Conservation (phyloP, 2,888 invertebrate genomes). For the Philhelius pedissequus region DNA sequence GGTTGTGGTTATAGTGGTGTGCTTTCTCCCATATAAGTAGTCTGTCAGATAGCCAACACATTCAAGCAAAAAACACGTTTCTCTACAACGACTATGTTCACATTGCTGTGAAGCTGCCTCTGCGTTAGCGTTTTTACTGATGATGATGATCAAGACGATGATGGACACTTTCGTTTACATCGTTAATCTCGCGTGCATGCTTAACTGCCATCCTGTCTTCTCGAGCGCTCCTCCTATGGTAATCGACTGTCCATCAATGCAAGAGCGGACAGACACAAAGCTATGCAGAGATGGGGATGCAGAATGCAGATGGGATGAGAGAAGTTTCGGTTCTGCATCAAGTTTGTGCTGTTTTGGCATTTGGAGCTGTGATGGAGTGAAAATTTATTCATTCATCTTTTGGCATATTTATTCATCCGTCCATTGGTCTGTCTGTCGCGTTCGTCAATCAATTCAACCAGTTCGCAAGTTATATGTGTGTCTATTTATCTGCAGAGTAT, state of each 20-base stretch:
- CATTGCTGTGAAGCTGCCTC: not conserved
- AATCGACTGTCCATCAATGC: slow-evolving; percentile 67
- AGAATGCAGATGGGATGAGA: not conserved
- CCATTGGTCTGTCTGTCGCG: slow-evolving; percentile 27
- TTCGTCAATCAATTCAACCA: not conserved
- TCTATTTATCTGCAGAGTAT: slow-evolving; percentile 36
- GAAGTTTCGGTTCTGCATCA: slow-evolving; percentile 12
- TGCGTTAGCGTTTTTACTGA: slow-evolving; percentile 19
- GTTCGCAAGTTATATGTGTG: slow-evolving; percentile 23
- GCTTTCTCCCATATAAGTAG: slow-evolving; percentile 4
- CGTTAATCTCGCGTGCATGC: slow-evolving; percentile 68
- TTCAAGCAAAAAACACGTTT: slow-evolving; percentile 24
- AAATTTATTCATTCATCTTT: slow-evolving; percentile 67
- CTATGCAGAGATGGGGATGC: slow-evolving; percentile 29
- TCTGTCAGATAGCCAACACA: slow-evolving; percentile 21
- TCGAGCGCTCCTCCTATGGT: slow-evolving; percentile 61
- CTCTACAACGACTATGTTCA: not conserved
- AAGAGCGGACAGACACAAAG: slow-evolving; percentile 32
- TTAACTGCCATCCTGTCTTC: slow-evolving; percentile 65
- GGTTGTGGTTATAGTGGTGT: slow-evolving; percentile 42
- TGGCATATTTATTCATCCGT: slow-evolving; percentile 57
- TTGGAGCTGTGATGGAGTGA: slow-evolving; percentile 27
- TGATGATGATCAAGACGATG: slow-evolving; percentile 67
- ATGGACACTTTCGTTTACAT: slow-evolving; percentile 69
- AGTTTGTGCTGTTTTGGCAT: slow-evolving; percentile 64